These are phyloP conservation scores for Tragelaphus imberbis DNA, from an alignment of 2,113 vertebrate genomes.

Conservation along the genomic window DNA sequence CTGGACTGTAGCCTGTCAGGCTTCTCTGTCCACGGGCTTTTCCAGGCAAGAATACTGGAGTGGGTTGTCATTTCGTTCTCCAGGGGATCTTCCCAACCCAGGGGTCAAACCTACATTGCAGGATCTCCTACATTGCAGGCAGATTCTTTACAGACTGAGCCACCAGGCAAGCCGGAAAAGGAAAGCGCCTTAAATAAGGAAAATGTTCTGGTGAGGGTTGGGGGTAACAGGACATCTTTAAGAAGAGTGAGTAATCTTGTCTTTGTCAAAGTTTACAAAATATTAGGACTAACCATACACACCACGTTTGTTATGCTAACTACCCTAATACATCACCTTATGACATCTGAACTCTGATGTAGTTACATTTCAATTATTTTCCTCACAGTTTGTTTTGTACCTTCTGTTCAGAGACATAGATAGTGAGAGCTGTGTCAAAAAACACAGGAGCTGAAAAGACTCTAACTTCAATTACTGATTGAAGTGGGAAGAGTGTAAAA, in stretches of 20 bases:
- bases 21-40: neutral
- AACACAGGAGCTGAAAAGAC: neutral
- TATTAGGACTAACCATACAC: too few relatives aligned
- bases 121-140: neutral
- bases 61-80: neutral
- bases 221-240: neutral
- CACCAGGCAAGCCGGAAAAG: rapidly evolving
- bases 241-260: neutral
- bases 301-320: neutral
- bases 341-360: neutral
- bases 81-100: neutral
- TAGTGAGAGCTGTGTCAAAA: slow-evolving; percentile 26
- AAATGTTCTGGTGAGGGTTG: neutral
- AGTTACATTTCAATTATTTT: neutral
- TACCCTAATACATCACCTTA: neutral
- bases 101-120: neutral
- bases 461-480: slow-evolving; percentile 11
- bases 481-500: neutral
- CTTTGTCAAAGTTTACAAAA: neutral
- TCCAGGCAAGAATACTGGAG: neutral
- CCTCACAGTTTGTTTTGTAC: neutral
- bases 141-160: neutral
- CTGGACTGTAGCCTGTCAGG: neutral
- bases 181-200: neutral
- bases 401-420: slow-evolving; percentile 11